Evolutionary conservation across 1,140 invertebrate genomes (phyloP).

Genomic region (Drosophila ficusphila): DNA sequence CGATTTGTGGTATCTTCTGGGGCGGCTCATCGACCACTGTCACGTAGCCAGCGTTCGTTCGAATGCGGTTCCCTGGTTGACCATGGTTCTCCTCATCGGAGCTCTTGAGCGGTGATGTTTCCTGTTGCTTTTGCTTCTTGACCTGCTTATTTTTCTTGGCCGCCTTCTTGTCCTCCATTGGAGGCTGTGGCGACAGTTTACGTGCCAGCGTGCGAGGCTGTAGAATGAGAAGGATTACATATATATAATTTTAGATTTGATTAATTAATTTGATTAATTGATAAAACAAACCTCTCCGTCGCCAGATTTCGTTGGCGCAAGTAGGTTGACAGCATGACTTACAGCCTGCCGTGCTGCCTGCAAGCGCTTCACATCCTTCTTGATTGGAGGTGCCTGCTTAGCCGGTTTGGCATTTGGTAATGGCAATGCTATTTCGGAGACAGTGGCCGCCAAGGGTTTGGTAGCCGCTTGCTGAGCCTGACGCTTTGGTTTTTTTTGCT

Average conservation of each 20-base stretch:
- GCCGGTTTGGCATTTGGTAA: background rate
- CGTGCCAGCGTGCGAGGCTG: conserved; percentile 45
- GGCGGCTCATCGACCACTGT: conserved; percentile 13
- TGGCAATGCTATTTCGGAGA: no score
- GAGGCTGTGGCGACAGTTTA: conserved; percentile 44
- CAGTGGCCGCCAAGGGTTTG: background rate
- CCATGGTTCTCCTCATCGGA: conserved; percentile 65
- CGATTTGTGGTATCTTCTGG: background rate
- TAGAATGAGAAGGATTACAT: background rate
- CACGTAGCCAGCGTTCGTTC: conserved; percentile 56
- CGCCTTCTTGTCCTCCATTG: background rate
- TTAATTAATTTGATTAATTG: background rate
- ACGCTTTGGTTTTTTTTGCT: background rate
- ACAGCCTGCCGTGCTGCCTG: conserved; percentile 53
- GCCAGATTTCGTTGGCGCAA: conserved; percentile 3
- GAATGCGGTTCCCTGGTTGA: conserved; percentile 26
- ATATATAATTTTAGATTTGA: no score
- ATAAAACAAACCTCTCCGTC: conserved; percentile 25
- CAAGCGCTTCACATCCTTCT: conserved; percentile 55
- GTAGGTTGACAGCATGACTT: conserved; percentile 41
- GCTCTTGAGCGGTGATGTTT: conserved; percentile 50
- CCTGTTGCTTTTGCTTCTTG: conserved; percentile 14
- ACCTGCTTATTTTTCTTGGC: conserved; percentile 6
- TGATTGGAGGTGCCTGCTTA: background rate
- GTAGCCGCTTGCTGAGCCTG: background rate